phyloP scores from a whole-genome alignment of 2,113 vertebrate species.

The Chaenogobius annularis region DNA sequence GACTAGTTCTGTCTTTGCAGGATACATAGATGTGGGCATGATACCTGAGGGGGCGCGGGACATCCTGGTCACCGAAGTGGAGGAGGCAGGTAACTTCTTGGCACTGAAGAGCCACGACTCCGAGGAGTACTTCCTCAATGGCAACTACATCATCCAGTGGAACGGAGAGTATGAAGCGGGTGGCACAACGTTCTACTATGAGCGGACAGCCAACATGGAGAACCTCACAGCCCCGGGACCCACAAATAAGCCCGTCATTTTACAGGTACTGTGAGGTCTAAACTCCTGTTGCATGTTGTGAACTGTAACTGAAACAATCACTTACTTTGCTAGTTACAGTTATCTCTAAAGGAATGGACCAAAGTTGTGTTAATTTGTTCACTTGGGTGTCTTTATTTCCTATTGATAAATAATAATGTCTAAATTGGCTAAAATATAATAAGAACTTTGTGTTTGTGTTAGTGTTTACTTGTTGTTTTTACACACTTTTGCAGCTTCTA shows the following conservation, averaged over 20 bases:
- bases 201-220: slow-evolving; percentile 90
- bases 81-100: slow-evolving; percentile 93
- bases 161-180: slow-evolving; percentile 93
- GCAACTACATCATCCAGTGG: slow-evolving; percentile 97
- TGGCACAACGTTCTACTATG: slow-evolving; percentile 88
- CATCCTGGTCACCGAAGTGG: slow-evolving; percentile 88
- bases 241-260: slow-evolving; percentile 87
- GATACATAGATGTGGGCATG: slow-evolving; percentile 90
- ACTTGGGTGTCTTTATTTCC: too few species aligned
- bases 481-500: slow-evolving; percentile 79
- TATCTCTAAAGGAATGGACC: not conserved
- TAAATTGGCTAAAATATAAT: not conserved
- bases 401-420: not conserved
- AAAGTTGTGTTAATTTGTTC: not conserved
- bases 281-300: not conserved
- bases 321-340: not conserved
- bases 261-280: slow-evolving; percentile 81
- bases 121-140: slow-evolving; percentile 92
- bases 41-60: slow-evolving; percentile 94
- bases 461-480: not conserved
- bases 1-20: slow-evolving; percentile 71
- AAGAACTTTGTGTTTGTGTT: not conserved
- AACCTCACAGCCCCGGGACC: slow-evolving; percentile 92
- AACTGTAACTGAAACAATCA: not conserved
- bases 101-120: slow-evolving; percentile 84